Percentiles rank a stretch among this genome's conserved stretches.
Evolutionary conservation across 2,113 vertebrate genomes (phyloP).

Genomic region (Microtus montanus): DNA sequence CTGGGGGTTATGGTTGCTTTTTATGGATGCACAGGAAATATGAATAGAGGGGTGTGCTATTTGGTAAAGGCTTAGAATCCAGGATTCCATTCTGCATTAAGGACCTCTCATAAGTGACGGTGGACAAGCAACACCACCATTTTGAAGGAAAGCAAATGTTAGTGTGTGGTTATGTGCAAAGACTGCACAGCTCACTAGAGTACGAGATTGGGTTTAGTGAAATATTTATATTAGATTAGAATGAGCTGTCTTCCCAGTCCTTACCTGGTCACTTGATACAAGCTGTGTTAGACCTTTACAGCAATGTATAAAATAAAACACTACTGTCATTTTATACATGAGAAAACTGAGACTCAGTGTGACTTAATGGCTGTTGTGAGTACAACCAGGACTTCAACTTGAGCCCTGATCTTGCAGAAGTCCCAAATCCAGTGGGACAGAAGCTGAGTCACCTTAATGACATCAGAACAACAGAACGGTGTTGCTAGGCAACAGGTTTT

Average conservation of each 20-base stretch:
- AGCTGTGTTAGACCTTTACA: not conserved
- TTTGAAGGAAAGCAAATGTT: not conserved
- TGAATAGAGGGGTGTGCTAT: not conserved
- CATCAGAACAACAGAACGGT: not conserved
- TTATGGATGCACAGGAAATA: not conserved
- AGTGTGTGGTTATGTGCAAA: not conserved
- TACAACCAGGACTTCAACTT: too few species aligned
- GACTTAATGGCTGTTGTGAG: not conserved
- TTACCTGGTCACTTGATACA: not conserved
- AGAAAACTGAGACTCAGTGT: not conserved
- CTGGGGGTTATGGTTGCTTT: rapidly evolving
- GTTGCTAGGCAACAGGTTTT: not conserved
- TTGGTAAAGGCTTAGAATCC: not conserved
- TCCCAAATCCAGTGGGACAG: not conserved
- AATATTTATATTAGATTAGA: not conserved
- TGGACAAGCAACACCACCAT: not conserved
- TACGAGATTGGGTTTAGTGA: not conserved
- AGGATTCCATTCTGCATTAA: not conserved
- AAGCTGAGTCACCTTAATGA: not conserved
- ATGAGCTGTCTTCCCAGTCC: not conserved
- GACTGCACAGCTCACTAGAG: not conserved
- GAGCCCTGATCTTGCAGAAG: not conserved
- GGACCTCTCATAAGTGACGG: not conserved
- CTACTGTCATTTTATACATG: not conserved
- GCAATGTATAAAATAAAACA: not conserved